phyloP scores from a whole-genome alignment of 2,888 invertebrate species.

The Autographa gamma region DNA sequence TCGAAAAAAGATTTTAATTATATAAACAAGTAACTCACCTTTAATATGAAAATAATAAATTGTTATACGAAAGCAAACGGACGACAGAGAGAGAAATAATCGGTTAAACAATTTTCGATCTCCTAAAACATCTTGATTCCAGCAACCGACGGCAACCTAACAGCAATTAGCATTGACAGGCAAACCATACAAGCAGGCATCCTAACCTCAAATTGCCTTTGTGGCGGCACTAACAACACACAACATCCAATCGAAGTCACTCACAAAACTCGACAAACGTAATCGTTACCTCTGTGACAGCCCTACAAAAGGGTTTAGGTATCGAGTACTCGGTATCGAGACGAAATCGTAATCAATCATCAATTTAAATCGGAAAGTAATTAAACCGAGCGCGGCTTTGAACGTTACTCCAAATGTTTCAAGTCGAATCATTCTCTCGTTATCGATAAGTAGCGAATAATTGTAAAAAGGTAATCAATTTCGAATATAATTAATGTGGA shows the following conservation, averaged over 20 bases:
- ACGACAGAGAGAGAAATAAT: slow-evolving; percentile 8
- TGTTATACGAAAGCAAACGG: neutral
- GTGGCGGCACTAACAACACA: slow-evolving; percentile 16
- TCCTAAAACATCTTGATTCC: slow-evolving; percentile 14
- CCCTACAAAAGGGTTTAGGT: slow-evolving; percentile 30
- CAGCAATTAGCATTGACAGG: slow-evolving; percentile 13
- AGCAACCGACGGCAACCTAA: slow-evolving; percentile 7
- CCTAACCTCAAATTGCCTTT: slow-evolving; percentile 24
- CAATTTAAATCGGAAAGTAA: slow-evolving; percentile 63
- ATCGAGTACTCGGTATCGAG: slow-evolving; percentile 39
- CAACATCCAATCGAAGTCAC: slow-evolving; percentile 15
- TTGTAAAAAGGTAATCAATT: slow-evolving; percentile 60
- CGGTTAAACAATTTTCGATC: neutral
- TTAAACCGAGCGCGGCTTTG: slow-evolving; percentile 53
- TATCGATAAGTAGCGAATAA: slow-evolving; percentile 56
- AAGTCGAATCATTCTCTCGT: slow-evolving; percentile 54
- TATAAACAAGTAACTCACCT: slow-evolving; percentile 11
- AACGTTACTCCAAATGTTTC: slow-evolving; percentile 33
- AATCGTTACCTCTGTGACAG: slow-evolving; percentile 20
- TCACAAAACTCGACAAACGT: slow-evolving; percentile 19
- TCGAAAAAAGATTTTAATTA: neutral
- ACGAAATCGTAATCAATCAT: slow-evolving; percentile 62
- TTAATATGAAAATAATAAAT: neutral
- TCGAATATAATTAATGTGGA: slow-evolving; percentile 38
- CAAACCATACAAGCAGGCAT: slow-evolving; percentile 1